Base-by-base conservation (phyloP, 1,140 invertebrate genomes). In the Cydia fagiglandana region DNA sequence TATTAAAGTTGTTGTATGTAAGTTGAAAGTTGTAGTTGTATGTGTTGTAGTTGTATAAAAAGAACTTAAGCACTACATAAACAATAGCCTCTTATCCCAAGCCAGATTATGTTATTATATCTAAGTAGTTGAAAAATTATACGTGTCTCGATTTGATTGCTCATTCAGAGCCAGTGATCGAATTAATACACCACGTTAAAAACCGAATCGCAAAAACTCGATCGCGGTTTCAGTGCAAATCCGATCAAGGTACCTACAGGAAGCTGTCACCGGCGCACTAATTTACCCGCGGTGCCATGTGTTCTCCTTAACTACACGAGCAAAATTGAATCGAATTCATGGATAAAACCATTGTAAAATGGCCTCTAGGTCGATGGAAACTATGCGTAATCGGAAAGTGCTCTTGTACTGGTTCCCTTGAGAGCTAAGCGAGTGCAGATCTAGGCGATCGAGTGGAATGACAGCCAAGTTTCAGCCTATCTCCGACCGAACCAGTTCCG, bases 261-360 rank as follows among this genome's bases (percentile, higher is more conserved):
- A 90, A 91, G 83, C 85, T 91, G 90, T 91, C 89, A 85, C 84
- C 81, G 84, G 81, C 84, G 84, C 82, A 87, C 86, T 90, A 92
- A 92, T 91, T 92, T 86, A 90, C 82, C 81, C 76, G 83, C 81
- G 86, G 81, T 83, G 84, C 85, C 20, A 24, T 56, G 56, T 24
- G n/a, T 61, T 61, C n/a, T 61, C n/a, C 47, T 20, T 17, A 53
- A 1, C 15, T 53, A n/a, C 56, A 6, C 56, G 20, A 61, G 20
- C 56, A n/a, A 2, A 24, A 61, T 20, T 5, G 7, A 17, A 56
- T 17, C 5, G 5, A 56, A n/a, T 56, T 15, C 7, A 7, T 24
- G 7, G 20, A 10, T n/a, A 3, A 10, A 61, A 10, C 56, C 56
- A 61, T n/a, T 10, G 17, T 24, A 61, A 7, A 10, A n/a, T 61